These are phyloP conservation scores for Jacana jacana DNA, from an alignment of 2,113 vertebrate genomes.

Conservation along the genomic window DNA sequence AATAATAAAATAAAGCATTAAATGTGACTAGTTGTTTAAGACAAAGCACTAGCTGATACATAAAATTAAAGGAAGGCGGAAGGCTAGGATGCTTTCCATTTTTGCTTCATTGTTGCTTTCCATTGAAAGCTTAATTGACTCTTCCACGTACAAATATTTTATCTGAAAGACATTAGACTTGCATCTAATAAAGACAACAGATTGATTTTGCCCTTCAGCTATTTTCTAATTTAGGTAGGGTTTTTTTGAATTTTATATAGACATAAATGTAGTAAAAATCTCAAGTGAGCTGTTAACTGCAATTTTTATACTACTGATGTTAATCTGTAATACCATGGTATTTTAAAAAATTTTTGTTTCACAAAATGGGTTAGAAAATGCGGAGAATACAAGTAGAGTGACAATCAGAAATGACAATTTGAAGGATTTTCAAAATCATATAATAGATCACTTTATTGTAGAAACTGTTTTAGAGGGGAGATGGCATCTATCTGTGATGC, in stretches of 20 bases:
- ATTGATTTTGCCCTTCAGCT: constrained; percentile 80
- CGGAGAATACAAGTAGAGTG: constrained; percentile 10
- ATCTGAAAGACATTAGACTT: constrained; percentile 82
- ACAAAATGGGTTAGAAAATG: constrained; percentile 40
- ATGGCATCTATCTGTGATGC: not conserved
- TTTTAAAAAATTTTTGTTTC: constrained; percentile 55
- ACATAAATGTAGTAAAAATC: constrained; percentile 70
- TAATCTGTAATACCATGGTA: constrained; percentile 20
- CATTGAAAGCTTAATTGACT: constrained; percentile 89
- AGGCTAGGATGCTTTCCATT: constrained; percentile 83
- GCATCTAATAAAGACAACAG: constrained; percentile 83
- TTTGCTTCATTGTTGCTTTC: constrained; percentile 79
- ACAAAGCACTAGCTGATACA: constrained; percentile 77
- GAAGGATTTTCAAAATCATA: constrained; percentile 37
- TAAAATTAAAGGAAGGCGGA: constrained; percentile 81
- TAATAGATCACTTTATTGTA: constrained; percentile 8
- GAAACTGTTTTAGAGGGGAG: constrained; percentile 3
- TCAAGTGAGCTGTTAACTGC: constrained; percentile 61
- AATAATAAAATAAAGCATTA: constrained; percentile 74
- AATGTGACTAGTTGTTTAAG: constrained; percentile 79
- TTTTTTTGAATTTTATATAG: constrained; percentile 61
- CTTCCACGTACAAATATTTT: constrained; percentile 83
- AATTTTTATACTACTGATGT: constrained; percentile 51
- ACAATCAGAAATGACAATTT: constrained; percentile 22
- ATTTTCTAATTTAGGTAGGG: constrained; percentile 72